A percentile compares a stretch with the other conserved stretches of the same genome.
Conservation (phyloP, 2,797 vertebrate species). For the Fundulus diaphanus region DNA sequence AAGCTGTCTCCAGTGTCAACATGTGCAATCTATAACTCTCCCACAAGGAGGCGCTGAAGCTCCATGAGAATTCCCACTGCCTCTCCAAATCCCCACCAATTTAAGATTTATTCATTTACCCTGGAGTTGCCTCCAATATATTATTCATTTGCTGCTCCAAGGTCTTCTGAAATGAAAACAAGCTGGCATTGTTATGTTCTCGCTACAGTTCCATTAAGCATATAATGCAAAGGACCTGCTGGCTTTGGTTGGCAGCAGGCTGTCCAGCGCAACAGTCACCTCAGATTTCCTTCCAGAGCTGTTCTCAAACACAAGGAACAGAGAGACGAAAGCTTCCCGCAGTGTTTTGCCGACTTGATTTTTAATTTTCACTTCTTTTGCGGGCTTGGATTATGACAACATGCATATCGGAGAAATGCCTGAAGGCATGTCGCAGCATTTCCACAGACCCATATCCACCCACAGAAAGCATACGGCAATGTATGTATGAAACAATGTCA, state of each 20-base stretch:
- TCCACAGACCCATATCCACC: slow-evolving; percentile 43
- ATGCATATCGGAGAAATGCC: slow-evolving; percentile 48
- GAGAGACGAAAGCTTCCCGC: slow-evolving; percentile 23
- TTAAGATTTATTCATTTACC: slow-evolving; percentile 74
- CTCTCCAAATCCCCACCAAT: slow-evolving; percentile 32
- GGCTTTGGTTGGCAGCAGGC: slow-evolving; percentile 40
- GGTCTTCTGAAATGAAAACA: slow-evolving; percentile 70
- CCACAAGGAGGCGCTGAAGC: slow-evolving; percentile 73
- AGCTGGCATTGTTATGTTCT: slow-evolving; percentile 61
- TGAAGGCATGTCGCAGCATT: slow-evolving; percentile 44
- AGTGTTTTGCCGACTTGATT: slow-evolving; percentile 34
- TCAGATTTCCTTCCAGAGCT: slow-evolving; percentile 37
- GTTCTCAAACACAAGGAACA: slow-evolving; percentile 38
- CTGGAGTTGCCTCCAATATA: slow-evolving; percentile 67
- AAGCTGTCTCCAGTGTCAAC: not conserved
- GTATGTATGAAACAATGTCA: slow-evolving; percentile 35
- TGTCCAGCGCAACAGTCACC: slow-evolving; percentile 36
- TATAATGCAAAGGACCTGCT: slow-evolving; percentile 56
- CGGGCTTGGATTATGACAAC: slow-evolving; percentile 41
- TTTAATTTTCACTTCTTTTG: slow-evolving; percentile 36
- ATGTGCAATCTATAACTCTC: slow-evolving; percentile 13
- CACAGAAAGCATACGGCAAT: slow-evolving; percentile 44
- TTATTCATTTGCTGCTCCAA: slow-evolving; percentile 75
- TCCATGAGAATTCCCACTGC: slow-evolving; percentile 55
- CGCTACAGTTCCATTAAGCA: slow-evolving; percentile 60